phyloP scores from a whole-genome alignment of 2,797 vertebrate species.

The Pteronotus mesoamericanus region DNA sequence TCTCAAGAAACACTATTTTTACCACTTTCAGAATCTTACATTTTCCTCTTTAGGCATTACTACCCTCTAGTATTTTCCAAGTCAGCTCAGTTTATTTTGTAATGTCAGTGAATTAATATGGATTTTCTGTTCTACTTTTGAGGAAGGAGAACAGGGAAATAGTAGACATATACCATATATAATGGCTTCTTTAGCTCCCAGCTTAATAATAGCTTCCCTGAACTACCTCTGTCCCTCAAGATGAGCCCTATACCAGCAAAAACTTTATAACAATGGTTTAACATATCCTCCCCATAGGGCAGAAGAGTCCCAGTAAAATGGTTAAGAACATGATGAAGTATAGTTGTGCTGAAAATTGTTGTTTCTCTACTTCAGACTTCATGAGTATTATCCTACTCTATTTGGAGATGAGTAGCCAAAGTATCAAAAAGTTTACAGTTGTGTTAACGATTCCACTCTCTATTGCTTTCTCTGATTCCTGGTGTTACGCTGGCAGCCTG shows the following conservation, averaged over 20 bases:
- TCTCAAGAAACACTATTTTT: neutral
- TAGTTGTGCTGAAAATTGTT: neutral
- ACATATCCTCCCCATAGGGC: neutral
- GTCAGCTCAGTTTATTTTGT: neutral
- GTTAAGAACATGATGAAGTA: neutral
- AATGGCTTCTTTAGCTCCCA: neutral
- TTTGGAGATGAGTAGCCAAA: neutral
- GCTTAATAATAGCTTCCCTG: neutral
- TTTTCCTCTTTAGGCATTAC: neutral
- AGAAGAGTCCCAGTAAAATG: neutral
- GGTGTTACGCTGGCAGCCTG: neutral
- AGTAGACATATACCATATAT: neutral
- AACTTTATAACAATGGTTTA: neutral
- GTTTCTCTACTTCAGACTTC: neutral
- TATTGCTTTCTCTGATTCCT: neutral
- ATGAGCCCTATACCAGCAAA: neutral
- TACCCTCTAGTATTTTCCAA: neutral
- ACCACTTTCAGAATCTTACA: neutral
- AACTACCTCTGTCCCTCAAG: neutral
- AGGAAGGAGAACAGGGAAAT: neutral
- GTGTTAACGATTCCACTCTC: neutral
- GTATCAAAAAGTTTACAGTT: neutral
- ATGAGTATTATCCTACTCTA: neutral
- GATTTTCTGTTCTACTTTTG: neutral
- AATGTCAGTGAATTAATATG: neutral